These are phyloP conservation scores for Corythucha ciliata DNA, from an alignment of 2,888 invertebrate species.

Conservation along the genomic window DNA sequence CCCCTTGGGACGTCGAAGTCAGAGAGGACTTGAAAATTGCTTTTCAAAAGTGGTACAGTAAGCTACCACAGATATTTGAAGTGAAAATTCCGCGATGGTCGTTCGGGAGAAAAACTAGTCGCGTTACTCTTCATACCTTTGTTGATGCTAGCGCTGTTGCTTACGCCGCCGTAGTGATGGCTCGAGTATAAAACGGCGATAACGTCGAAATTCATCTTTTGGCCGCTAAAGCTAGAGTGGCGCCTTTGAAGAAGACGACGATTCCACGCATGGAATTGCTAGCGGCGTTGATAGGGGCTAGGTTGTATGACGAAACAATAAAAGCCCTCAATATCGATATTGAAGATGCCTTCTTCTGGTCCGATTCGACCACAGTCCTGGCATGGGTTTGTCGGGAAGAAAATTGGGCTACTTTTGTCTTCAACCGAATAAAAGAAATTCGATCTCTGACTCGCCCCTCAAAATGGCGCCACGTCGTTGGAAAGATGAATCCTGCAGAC, in stretches of 20 bases:
- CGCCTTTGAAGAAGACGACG: conserved; percentile 34
- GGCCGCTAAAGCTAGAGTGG: conserved; percentile 34
- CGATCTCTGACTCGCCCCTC: conserved; percentile 27
- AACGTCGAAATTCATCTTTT: too few relatives aligned
- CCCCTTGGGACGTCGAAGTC: too few relatives aligned
- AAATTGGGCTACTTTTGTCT: conserved; percentile 36
- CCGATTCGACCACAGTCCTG: conserved; percentile 35
- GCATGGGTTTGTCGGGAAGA: conserved; percentile 35
- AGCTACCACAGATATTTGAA: too few relatives aligned
- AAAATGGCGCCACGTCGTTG: conserved; percentile 37
- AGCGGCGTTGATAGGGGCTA: conserved; percentile 35
- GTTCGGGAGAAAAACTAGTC: too few relatives aligned
- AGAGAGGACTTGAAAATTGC: too few relatives aligned
- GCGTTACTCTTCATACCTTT: too few relatives aligned
- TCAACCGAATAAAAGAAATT: conserved; percentile 7
- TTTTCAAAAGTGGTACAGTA: too few relatives aligned
- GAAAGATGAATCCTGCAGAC: conserved; percentile 38
- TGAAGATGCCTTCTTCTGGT: conserved; percentile 34
- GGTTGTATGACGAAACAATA: too few relatives aligned
- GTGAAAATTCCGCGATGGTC: too few relatives aligned
- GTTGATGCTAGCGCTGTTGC: too few relatives aligned
- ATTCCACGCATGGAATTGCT: conserved; percentile 38
- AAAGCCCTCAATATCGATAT: conserved; percentile 8
- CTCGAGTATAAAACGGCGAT: too few relatives aligned
- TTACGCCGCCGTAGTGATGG: too few relatives aligned